These are phyloP conservation scores for Hemiprocne comata DNA, from an alignment of 2,113 vertebrate species.

Conservation along the genomic window DNA sequence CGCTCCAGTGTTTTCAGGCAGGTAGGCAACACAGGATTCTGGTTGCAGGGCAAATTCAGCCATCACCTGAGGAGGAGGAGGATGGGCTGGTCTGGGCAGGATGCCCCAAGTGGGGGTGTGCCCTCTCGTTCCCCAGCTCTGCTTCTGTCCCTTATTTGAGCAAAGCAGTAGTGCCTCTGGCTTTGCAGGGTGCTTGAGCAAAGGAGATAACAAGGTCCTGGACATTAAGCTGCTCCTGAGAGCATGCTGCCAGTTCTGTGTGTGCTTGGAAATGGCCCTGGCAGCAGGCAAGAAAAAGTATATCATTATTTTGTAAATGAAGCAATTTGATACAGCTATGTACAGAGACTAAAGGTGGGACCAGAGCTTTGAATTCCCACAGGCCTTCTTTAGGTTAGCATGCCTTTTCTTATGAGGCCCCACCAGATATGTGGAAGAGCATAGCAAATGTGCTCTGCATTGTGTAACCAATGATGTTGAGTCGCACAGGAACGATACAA, in stretches of 20 bases:
- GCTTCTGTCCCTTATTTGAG: background rate
- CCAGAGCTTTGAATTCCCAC: background rate
- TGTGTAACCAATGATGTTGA: background rate
- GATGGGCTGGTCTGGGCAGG: fast-evolving
- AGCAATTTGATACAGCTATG: background rate
- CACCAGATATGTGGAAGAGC: background rate
- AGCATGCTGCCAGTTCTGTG: background rate
- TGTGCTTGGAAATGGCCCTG: background rate
- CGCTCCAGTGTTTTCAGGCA: background rate
- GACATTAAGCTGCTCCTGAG: background rate
- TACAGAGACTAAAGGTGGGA: background rate
- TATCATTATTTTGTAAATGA: background rate
- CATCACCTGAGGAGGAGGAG: background rate
- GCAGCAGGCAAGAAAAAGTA: background rate
- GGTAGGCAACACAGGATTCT: background rate
- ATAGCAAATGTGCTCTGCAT: background rate
- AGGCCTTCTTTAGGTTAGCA: background rate
- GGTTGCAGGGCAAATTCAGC: background rate
- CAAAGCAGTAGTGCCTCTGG: background rate
- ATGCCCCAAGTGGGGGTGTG: fast-evolving
- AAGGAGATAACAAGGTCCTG: background rate
- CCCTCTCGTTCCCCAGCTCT: background rate
- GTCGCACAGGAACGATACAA: background rate
- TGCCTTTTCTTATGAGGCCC: background rate
- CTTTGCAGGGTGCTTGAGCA: background rate